A percentile compares a stretch with the other conserved stretches of the same genome.
Conservation (phyloP, 2,113 vertebrate genomes). For the Cephalopholis sonnerati region DNA sequence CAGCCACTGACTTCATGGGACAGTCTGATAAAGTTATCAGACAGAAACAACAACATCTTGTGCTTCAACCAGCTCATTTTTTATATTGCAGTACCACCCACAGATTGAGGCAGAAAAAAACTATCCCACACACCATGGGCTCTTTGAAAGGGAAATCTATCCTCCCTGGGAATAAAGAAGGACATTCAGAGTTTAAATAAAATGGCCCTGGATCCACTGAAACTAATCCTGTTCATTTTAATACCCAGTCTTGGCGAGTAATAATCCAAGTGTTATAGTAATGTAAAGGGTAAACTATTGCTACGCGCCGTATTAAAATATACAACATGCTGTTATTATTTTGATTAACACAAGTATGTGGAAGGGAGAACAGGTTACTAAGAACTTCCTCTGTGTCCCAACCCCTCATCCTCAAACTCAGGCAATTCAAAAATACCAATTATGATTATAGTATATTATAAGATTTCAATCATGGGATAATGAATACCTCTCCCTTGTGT, state of each 20-base stretch:
- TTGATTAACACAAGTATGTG: background rate
- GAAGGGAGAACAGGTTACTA: background rate
- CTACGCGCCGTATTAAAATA: background rate
- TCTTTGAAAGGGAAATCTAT: constrained; percentile 35
- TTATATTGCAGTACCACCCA: constrained; percentile 50
- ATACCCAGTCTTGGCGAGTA: background rate
- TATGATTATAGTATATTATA: constrained; percentile 15
- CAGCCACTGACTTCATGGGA: constrained; percentile 62
- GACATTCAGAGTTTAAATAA: constrained; percentile 33
- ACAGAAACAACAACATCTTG: constrained; percentile 59
- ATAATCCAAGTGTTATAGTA: background rate
- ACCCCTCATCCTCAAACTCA: background rate
- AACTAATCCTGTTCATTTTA: constrained; percentile 12
- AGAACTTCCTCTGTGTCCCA: background rate
- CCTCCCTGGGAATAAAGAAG: constrained; percentile 7
- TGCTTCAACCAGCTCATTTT: constrained; percentile 34
- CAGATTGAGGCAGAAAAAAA: constrained; percentile 10
- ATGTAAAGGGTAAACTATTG: constrained; percentile 2
- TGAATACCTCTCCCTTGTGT: constrained; percentile 10
- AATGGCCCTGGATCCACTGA: constrained; percentile 7
- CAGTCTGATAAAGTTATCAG: constrained; percentile 55
- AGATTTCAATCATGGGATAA: constrained; percentile 37
- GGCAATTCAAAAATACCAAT: constrained; percentile 22
- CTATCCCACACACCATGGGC: constrained; percentile 22
- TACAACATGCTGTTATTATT: constrained; percentile 1